Evolutionary conservation across 2,113 vertebrate genomes (phyloP), one percentile per base, ranked within the genome.

Genomic region (Poicephalus gulielmi): DNA sequence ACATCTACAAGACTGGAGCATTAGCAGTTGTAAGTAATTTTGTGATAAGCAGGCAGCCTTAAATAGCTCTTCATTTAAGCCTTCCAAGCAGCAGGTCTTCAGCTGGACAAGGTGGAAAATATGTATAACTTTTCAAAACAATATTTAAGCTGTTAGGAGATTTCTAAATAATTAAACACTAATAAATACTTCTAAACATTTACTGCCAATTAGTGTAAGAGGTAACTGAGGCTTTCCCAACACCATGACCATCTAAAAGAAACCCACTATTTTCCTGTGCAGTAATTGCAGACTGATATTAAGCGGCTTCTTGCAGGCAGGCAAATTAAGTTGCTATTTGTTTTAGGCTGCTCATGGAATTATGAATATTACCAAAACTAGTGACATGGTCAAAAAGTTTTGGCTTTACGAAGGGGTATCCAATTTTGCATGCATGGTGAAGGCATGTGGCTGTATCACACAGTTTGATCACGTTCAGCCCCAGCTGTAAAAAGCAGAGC

Each of bases 121-220:
- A 95, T 71, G 95, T 97, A 28, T 75, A 88, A 66, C 57, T 92
- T 92, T 74, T 68, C 37, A 83, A 95, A 95, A 95, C 50, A 1
- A 64, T 94, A 97, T 96, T 97, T 96, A 97, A 82, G 92, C 73
- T 66, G 85, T 83, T 83, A 95, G 83, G 66, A 94, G 52, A 90
- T 80, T 67, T 82, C 68, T 97, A 95, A 97, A 96, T 97, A 96
- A 97, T 94, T 94, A 91, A 97, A 95, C 53, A 93, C 37, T 75
- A 62, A 76, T 44, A 95, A 91, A 86, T 93, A 71, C 66, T 70
- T 95, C 69, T 97, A 95, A 97, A 91, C 86, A 79, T 95, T 97
- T 70, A 85, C 43, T 94, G 87, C 90, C 82, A 97, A 97, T 96
- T 96, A 95, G 44, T 11, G 16, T 89, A 55, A 88, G 84, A 95